Percentiles rank a stretch among this genome's conserved stretches.
Conservation (phyloP, 1,140 invertebrate genomes). For the Protaetia brevitarsis region DNA sequence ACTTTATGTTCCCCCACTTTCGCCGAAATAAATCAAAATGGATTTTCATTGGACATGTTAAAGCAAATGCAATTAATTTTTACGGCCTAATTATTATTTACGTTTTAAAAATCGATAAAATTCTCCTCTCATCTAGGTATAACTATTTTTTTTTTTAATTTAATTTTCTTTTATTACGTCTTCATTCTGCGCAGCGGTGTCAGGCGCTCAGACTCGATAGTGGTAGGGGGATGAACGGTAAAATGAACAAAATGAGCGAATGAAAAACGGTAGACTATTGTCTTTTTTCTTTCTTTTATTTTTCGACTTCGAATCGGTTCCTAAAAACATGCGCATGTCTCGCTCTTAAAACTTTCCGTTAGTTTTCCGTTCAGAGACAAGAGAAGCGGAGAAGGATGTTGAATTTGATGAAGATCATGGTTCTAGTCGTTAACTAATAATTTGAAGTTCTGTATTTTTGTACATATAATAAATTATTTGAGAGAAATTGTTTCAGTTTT, state of each 20-base stretch:
- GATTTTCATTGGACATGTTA: not conserved
- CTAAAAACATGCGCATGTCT: conserved; percentile 1
- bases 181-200: not conserved
- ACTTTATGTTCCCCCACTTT: too few species aligned
- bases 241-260: not conserved
- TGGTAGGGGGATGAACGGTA: not conserved
- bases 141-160: not conserved
- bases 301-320: conserved; percentile 5
- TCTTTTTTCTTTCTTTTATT: not conserved
- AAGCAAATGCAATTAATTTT: not conserved
- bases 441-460: conserved; percentile 23
- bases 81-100: not conserved
- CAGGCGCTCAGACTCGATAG: not conserved
- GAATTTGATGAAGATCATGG: conserved; percentile 5
- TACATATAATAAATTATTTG: conserved; percentile 23
- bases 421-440: conserved; percentile 22
- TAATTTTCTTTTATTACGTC: not conserved
- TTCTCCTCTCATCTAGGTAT: not conserved
- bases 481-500: not conserved
- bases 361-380: not conserved
- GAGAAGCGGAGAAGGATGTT: conserved; percentile 17
- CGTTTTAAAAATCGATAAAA: not conserved
- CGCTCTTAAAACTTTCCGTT: not conserved
- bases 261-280: not conserved
- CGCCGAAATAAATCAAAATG: not conserved